Evolutionary conservation across 2,113 vertebrate species (phyloP).

Genomic region (Eclectus roratus): DNA sequence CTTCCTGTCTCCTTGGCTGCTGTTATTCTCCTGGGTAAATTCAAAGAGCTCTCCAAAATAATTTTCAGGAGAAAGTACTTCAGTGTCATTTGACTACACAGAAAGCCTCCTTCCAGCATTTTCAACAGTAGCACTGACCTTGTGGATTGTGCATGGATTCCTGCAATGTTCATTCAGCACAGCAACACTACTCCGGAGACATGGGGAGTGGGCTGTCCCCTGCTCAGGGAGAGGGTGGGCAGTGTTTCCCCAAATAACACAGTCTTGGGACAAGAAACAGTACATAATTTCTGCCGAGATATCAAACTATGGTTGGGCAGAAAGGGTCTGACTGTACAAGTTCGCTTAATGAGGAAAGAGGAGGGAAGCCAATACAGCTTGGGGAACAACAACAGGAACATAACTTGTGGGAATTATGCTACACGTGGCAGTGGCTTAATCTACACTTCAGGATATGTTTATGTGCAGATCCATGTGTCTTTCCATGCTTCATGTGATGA

Average conservation of each 20-base stretch:
- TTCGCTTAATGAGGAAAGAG: not conserved
- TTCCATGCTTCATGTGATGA: not conserved
- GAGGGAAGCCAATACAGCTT: not conserved
- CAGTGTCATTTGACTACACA: not conserved
- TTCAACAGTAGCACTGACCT: not conserved
- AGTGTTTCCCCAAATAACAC: not conserved
- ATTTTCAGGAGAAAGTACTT: slow-evolving; percentile 1
- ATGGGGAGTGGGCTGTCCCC: accelerated
- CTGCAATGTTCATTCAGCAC: not conserved
- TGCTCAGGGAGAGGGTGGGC: not conserved
- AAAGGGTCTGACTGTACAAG: not conserved
- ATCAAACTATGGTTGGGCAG: not conserved
- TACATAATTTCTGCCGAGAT: not conserved
- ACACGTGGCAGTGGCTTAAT: not conserved
- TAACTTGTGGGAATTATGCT: not conserved
- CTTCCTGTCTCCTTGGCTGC: slow-evolving; percentile 14
- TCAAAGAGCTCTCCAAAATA: slow-evolving; percentile 14
- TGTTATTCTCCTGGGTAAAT: slow-evolving; percentile 16
- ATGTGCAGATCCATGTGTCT: not conserved
- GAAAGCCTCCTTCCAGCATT: not conserved
- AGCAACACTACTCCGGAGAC: not conserved
- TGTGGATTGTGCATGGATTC: not conserved
- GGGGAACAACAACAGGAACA: not conserved
- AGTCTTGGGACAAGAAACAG: not conserved
- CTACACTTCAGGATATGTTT: not conserved